phyloP scores from a whole-genome alignment of 2,797 vertebrate genomes.

The Mormyrops attenuatus region DNA sequence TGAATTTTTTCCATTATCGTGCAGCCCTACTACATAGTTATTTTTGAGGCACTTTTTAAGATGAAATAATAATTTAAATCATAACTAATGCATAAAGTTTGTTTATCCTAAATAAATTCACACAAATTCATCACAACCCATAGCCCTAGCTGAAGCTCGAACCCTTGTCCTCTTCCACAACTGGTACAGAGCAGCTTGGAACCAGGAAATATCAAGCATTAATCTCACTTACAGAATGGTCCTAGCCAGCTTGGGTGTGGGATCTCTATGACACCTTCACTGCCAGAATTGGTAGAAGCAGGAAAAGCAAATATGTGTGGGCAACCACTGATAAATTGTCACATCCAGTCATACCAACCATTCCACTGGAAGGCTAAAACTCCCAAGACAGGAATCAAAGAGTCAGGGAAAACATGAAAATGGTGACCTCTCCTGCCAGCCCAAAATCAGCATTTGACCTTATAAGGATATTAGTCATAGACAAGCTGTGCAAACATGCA shows the following conservation, averaged over 20 bases:
- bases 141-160: background rate
- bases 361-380: conserved; percentile 16
- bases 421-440: conserved; percentile 39
- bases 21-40: background rate
- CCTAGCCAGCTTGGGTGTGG: background rate
- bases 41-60: background rate
- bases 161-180: background rate
- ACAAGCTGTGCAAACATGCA: conserved; percentile 31
- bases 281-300: background rate
- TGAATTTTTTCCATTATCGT: background rate
- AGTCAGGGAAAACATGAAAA: conserved; percentile 48
- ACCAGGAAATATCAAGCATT: background rate
- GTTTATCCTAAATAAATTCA: background rate
- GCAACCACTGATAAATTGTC: background rate
- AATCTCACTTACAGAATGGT: background rate
- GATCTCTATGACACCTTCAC: background rate
- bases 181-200: background rate
- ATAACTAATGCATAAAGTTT: too few species aligned
- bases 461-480: conserved; percentile 52
- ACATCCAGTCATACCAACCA: background rate
- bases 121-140: background rate
- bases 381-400: conserved; percentile 47
- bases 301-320: background rate
- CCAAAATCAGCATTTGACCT: conserved; percentile 49
- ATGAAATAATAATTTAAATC: too few species aligned